Conservation (phyloP, 2,888 invertebrate genomes). For the Drosophila trichaetosa region DNA sequence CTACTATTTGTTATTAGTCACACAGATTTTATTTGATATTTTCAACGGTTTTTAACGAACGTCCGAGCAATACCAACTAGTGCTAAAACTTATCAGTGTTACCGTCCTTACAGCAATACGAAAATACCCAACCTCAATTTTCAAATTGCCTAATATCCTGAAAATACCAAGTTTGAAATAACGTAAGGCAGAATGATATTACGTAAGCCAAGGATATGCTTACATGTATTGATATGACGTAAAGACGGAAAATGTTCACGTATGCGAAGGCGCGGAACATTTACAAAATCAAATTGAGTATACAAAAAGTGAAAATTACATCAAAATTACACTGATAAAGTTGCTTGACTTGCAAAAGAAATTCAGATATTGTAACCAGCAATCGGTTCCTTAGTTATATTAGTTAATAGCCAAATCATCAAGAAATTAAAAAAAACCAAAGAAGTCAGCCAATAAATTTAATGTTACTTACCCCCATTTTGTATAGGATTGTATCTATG, state of each 20-base stretch:
- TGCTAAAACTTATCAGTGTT: conserved; percentile 53
- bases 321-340: background rate
- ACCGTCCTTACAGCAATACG: conserved; percentile 21
- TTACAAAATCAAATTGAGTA: background rate
- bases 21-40: conserved; percentile 58
- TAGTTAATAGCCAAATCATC: background rate
- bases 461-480: background rate
- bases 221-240: background rate
- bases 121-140: conserved; percentile 12
- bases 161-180: conserved; percentile 28
- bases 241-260: background rate
- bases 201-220: background rate
- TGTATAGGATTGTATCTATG: background rate
- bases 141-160: conserved; percentile 4
- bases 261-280: background rate
- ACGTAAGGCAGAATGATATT: background rate
- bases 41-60: conserved; percentile 72
- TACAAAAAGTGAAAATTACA: background rate
- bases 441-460: background rate
- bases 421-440: background rate
- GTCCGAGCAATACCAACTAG: conserved; percentile 71
- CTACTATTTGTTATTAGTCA: conserved; percentile 42
- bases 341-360: background rate
- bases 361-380: background rate
- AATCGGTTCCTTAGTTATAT: background rate